These are phyloP conservation scores for Leptopterna dolabrata DNA, from an alignment of 2,888 invertebrate genomes.

Conservation along the genomic window DNA sequence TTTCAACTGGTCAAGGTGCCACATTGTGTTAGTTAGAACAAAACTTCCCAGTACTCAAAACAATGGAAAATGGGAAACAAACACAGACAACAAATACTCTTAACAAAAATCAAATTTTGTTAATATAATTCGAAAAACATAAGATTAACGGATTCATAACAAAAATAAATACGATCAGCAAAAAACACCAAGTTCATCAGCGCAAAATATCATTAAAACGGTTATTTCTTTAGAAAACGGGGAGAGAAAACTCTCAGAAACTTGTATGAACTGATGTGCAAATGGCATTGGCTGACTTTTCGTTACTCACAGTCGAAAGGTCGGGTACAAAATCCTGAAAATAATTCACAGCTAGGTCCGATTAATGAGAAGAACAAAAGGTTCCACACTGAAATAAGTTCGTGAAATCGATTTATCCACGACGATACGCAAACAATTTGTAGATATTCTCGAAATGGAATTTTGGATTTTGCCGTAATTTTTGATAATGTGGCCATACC, in stretches of 20 bases:
- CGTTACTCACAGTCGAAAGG: conserved; percentile 69
- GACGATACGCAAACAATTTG: background rate
- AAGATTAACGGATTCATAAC: background rate
- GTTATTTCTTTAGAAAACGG: background rate
- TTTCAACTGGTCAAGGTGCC: background rate
- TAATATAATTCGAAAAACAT: background rate
- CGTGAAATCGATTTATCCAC: background rate
- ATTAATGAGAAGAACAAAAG: conserved; percentile 25
- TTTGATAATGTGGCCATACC: background rate
- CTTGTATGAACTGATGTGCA: conserved; percentile 53
- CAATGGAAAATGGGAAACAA: background rate
- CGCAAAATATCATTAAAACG: background rate
- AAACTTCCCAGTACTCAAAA: background rate
- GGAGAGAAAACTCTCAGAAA: background rate
- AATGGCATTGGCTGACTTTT: conserved; percentile 64
- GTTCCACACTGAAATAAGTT: background rate
- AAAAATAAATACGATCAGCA: background rate
- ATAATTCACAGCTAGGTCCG: conserved; percentile 58
- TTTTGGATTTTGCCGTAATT: background rate
- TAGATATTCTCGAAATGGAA: background rate
- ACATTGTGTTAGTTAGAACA: background rate
- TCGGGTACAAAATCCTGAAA: conserved; percentile 70
- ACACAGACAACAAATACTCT: background rate
- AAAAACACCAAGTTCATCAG: background rate
- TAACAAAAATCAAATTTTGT: background rate